Evolutionary conservation across 1,140 invertebrate genomes (phyloP).

Genomic region (Coenobita brevimanus): DNA sequence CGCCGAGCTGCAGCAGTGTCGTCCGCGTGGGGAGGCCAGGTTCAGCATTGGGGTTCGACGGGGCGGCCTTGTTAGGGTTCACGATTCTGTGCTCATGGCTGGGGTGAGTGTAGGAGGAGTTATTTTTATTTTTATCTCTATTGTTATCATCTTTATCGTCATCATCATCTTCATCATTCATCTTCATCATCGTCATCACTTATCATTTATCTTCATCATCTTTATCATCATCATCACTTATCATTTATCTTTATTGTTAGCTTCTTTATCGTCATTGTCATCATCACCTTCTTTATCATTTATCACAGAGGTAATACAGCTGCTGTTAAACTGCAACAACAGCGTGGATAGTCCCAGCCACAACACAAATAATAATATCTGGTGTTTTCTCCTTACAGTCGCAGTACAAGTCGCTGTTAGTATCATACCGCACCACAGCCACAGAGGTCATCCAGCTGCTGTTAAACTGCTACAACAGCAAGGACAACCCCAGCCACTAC

Average conservation of each 20-base stretch:
- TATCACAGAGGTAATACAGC: no score
- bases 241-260: no score
- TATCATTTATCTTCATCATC: no score
- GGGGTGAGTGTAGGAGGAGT: slow-evolving; percentile 71
- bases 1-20: slow-evolving; percentile 90
- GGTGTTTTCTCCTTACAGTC: slow-evolving; percentile 45
- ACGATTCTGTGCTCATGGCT: slow-evolving; percentile 91
- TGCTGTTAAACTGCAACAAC: no score
- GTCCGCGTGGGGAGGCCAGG: slow-evolving; percentile 85
- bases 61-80: slow-evolving; percentile 90
- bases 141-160: no score
- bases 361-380: no score
- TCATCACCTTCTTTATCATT: no score
- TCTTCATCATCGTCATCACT: no score
- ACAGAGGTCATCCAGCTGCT: slow-evolving; percentile 72
- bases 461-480: slow-evolving; percentile 78
- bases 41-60: slow-evolving; percentile 89
- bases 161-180: no score
- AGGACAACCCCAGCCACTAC: slow-evolving; percentile 87
- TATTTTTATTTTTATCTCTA: background rate
- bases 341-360: no score
- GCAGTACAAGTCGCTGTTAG: slow-evolving; percentile 69
- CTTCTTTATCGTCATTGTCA: no score
- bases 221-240: no score
- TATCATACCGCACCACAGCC: slow-evolving; percentile 70